Evolutionary conservation across 1,140 invertebrate genomes (phyloP), one percentile per base, ranked within the genome.

Genomic region (Tetranychus urticae): DNA sequence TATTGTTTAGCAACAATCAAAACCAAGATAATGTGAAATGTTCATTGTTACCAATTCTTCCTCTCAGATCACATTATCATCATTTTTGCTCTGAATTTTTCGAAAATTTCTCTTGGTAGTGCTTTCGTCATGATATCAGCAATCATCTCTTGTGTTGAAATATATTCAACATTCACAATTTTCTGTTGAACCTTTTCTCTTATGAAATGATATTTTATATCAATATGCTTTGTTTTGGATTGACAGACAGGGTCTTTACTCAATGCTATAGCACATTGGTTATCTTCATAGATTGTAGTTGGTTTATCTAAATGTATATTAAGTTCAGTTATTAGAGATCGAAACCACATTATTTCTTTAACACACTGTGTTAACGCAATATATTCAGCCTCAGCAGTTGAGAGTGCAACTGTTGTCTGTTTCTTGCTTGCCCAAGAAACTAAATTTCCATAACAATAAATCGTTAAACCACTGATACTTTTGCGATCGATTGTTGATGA

Each of bases 121-220:
- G 68, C 61, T 63, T 73, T 72, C 8, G 71, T 72, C 63, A 72
- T 63, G 4, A 70, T 68, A 60, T 72, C 70, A 42, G 70, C 69
- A n/a, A 67, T 10, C 59, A 71, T 66, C 2, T 70, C 36, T 54
- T 68, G 46, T 13, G 60, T 56, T 23, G 34, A 33, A 14, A 56
- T 12, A 8, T 59, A 57, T 42, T 39, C 23, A 14, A 67, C 4
- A 1, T 55, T 7, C 3, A 63, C 45, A 56, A 12, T 35, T 54
- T 59, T 57, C 33, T 59, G 63, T n/a, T 60, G 55, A 12, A 69
- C 65, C 54, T 68, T 62, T 62, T 70, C 67, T 48, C 70, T 50
- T 47, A 73, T 68, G 58, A 72, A 71, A 61, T 70, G 69, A 61
- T 70, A 68, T 55, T 68, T 67, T 8, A 71, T 68, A 36, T 69